phyloP scores from a whole-genome alignment of 2,888 invertebrate species.

The Brenthis hecate region DNA sequence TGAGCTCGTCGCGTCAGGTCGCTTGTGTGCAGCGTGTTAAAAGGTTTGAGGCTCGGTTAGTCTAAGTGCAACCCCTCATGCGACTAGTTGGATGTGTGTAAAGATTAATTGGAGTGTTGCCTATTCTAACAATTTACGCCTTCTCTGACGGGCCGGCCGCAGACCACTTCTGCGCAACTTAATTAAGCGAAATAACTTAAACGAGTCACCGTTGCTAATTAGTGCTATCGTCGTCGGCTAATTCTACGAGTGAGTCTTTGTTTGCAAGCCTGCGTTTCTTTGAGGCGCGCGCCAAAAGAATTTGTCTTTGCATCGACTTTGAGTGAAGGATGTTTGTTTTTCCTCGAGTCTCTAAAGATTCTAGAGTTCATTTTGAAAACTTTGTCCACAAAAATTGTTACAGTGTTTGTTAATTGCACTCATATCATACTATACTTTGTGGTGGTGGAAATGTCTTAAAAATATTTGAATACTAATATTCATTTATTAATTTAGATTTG shows the following conservation, averaged over 20 bases:
- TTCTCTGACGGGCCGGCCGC: constrained; percentile 74
- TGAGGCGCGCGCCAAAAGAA: constrained; percentile 78
- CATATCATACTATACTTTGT: constrained; percentile 5
- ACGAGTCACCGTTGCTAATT: constrained; percentile 80
- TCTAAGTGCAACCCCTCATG: constrained; percentile 73
- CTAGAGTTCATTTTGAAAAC: constrained; percentile 40
- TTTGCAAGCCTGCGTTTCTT: constrained; percentile 74
- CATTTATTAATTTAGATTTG: constrained; percentile 2
- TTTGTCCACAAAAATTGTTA: constrained; percentile 16
- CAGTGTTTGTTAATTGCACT: constrained; percentile 13
- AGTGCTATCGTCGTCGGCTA: constrained; percentile 78
- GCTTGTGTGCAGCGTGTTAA: constrained; percentile 61
- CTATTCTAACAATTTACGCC: constrained; percentile 79
- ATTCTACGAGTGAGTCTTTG: constrained; percentile 79
- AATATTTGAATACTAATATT: not conserved
- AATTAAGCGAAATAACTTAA: constrained; percentile 82
- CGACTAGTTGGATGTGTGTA: constrained; percentile 80
- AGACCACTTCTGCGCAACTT: constrained; percentile 81
- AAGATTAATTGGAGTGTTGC: constrained; percentile 82
- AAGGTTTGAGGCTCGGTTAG: constrained; percentile 61
- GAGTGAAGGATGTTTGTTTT: constrained; percentile 74
- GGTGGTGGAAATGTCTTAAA: not conserved
- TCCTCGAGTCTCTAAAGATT: constrained; percentile 56
- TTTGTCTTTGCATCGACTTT: constrained; percentile 79
- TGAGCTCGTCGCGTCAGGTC: constrained; percentile 39